Evolutionary conservation across 2,113 vertebrate species (phyloP).

Genomic region (Corydoras maculifer): DNA sequence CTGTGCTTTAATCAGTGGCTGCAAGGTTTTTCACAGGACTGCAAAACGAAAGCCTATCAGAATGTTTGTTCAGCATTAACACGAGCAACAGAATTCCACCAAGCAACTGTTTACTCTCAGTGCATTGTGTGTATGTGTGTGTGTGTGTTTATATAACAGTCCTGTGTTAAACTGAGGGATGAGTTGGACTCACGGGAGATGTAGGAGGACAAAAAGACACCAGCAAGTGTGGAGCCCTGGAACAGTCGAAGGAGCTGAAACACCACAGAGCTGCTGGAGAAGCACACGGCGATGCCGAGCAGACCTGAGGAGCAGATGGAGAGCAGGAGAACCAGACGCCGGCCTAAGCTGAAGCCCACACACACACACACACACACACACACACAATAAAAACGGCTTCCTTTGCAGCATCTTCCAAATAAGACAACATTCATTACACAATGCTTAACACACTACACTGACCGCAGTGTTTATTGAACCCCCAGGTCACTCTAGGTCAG

Average conservation of each 20-base stretch:
- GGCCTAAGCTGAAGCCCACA: constrained; percentile 67
- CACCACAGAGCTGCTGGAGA: constrained; percentile 59
- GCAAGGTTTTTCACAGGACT: no score
- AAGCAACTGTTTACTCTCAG: not conserved
- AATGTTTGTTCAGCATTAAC: no score
- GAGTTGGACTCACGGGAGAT: constrained; percentile 63
- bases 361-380: not conserved
- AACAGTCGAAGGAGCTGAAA: constrained; percentile 68
- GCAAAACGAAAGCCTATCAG: no score
- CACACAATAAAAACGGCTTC: no score
- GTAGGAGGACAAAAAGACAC: constrained; percentile 74
- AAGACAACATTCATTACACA: no score
- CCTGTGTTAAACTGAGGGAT: not conserved
- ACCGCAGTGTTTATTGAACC: no score
- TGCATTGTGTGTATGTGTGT: not conserved
- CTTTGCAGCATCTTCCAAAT: no score
- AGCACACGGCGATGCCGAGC: constrained; percentile 59
- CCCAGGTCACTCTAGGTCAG: no score
- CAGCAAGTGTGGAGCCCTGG: constrained; percentile 67
- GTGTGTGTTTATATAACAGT: not conserved
- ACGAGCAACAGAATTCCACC: no score
- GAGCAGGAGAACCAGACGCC: constrained; percentile 63
- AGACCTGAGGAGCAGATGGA: constrained; percentile 67
- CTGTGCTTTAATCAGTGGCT: no score
- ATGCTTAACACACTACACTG: no score